phyloP scores from a whole-genome alignment of 2,797 vertebrate species.

The Limosa lapponica region DNA sequence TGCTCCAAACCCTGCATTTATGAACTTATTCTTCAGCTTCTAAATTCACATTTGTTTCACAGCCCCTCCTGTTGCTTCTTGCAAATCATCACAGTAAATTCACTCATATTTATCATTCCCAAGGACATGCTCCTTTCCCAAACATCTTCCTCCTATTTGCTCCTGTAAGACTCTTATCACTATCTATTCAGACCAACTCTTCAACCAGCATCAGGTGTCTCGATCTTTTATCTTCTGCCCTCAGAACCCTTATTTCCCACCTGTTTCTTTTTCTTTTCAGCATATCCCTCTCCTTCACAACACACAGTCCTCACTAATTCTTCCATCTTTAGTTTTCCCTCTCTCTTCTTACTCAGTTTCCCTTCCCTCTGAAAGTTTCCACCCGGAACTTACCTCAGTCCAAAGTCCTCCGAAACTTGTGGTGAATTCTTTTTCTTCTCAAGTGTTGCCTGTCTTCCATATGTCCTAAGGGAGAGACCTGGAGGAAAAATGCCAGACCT shows the following conservation, averaged over 20 bases:
- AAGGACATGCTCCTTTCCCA: neutral
- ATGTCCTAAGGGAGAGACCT: neutral
- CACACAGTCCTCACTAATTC: neutral
- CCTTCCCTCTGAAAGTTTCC: neutral
- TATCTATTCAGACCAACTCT: neutral
- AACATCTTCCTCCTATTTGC: neutral
- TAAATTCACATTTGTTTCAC: neutral
- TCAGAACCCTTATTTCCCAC: neutral
- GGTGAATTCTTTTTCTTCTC: neutral
- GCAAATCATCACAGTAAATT: neutral
- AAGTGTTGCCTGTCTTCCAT: rapidly evolving
- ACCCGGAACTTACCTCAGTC: neutral
- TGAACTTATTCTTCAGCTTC: neutral
- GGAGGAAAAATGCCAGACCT: neutral
- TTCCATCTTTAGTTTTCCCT: neutral
- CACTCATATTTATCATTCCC: neutral
- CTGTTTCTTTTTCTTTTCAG: neutral
- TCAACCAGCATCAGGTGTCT: neutral
- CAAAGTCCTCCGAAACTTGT: neutral
- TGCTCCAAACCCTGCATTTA: neutral
- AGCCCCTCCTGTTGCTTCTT: neutral
- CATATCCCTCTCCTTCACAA: neutral
- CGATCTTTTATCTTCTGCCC: neutral
- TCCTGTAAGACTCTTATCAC: neutral
- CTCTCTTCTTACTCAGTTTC: neutral